phyloP scores from a whole-genome alignment of 2,888 invertebrate genomes.

The Lottia gigantea region DNA sequence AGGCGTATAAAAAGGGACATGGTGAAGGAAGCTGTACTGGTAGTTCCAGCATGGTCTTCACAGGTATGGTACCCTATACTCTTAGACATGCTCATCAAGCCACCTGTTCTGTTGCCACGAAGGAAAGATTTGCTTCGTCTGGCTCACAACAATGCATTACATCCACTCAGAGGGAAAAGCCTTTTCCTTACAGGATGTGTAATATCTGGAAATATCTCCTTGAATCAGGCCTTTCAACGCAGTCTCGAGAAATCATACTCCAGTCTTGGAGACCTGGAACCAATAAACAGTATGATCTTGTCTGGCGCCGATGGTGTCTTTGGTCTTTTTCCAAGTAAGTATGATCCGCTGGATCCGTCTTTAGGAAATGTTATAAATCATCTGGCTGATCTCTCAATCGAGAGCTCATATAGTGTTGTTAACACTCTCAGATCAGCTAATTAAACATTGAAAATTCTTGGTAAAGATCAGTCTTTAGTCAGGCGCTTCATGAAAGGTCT shows the following conservation, averaged over 20 bases:
- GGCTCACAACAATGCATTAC: background rate
- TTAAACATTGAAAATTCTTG: background rate
- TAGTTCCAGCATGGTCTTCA: no score
- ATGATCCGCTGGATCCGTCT: constrained; percentile 3
- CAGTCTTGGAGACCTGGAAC: background rate
- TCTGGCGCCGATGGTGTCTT: constrained; percentile 1
- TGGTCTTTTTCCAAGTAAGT: background rate
- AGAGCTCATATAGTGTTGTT: background rate
- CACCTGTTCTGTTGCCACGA: background rate
- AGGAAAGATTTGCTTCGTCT: background rate
- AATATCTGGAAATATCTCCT: background rate
- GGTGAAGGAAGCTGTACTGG: no score
- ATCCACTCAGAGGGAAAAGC: background rate
- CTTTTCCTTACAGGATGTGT: background rate
- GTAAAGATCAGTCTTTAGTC: no score
- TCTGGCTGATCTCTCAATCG: background rate
- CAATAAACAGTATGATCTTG: constrained; percentile 7
- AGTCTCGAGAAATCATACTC: background rate
- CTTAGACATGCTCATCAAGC: no score
- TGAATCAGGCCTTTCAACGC: background rate
- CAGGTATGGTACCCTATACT: no score
- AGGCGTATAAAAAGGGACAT: no score
- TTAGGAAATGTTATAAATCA: background rate
- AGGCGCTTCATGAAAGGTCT: background rate
- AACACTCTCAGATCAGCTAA: background rate